A percentile compares a stretch with the other conserved stretches of the same genome.
Conservation (phyloP, 1,140 invertebrate species). For the Geopemphigus sp. region DNA sequence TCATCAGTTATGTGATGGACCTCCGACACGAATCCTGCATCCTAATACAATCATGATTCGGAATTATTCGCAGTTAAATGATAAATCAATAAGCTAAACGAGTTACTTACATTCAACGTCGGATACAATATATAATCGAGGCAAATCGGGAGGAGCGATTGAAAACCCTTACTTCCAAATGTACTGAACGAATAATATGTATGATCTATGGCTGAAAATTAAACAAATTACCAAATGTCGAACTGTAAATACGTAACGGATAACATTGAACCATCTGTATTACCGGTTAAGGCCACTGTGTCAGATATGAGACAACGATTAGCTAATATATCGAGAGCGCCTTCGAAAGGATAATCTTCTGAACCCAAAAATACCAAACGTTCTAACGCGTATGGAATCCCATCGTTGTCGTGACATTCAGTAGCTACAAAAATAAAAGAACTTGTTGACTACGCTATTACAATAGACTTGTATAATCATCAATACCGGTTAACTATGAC, state of each 20-base stretch:
- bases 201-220: constrained; percentile 69
- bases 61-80: no score
- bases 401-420: constrained; percentile 87
- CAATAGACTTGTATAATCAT: no score
- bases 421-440: constrained; percentile 68
- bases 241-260: no score
- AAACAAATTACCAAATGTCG: neutral
- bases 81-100: neutral
- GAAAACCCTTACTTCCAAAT: constrained; percentile 81
- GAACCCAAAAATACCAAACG: constrained; percentile 90
- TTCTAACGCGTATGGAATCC: constrained; percentile 87
- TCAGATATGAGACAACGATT: constrained; percentile 86
- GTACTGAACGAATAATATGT: constrained; percentile 87
- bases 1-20: constrained; percentile 87
- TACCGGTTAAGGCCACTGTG: constrained; percentile 77
- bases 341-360: constrained; percentile 85
- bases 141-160: constrained; percentile 85
- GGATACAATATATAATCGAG: constrained; percentile 87
- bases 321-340: constrained; percentile 81
- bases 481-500: no score
- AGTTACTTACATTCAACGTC: constrained; percentile 66
- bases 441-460: no score
- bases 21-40: constrained; percentile 80
- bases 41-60: no score
- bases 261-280: neutral